These are phyloP conservation scores for Hippasteria phrygiana DNA, from an alignment of 53 echinoderm and acorn worm species.

Conservation along the genomic window DNA sequence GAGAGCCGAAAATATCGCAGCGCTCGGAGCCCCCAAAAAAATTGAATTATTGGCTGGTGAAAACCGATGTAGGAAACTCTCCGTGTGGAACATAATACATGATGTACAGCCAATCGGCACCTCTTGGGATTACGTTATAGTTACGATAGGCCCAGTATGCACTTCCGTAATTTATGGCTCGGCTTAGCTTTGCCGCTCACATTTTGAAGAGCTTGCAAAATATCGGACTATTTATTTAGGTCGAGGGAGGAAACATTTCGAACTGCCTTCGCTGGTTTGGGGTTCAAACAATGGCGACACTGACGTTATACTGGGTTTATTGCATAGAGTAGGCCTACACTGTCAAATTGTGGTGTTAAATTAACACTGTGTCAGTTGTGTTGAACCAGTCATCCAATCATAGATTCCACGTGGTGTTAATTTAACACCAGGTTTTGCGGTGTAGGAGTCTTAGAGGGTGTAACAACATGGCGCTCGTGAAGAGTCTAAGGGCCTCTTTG, in stretches of 20 bases:
- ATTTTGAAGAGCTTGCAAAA: conserved; percentile 29
- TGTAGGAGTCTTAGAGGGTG: too few relatives aligned
- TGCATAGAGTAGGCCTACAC: background rate
- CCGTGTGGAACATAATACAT: too few relatives aligned
- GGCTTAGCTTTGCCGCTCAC: background rate
- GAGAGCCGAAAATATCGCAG: background rate
- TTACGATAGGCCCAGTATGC: background rate
- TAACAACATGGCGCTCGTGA: too few relatives aligned
- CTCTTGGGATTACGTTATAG: conserved; percentile 12
- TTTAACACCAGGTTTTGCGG: too few relatives aligned
- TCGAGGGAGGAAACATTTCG: background rate
- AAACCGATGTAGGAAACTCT: background rate
- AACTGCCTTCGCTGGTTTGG: too few relatives aligned
- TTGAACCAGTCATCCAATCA: too few relatives aligned
- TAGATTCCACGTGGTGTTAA: too few relatives aligned
- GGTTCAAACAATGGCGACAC: too few relatives aligned
- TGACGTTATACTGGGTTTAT: too few relatives aligned
- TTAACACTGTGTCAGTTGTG: too few relatives aligned
- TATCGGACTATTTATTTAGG: background rate
- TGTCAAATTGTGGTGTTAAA: too few relatives aligned
- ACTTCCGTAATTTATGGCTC: background rate
- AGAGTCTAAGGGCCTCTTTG: too few relatives aligned
- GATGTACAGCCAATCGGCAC: background rate
- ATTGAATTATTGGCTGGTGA: conserved; percentile 29
- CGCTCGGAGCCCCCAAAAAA: background rate